Percentiles rank a stretch among this genome's conserved stretches.
Evolutionary conservation across 2,888 invertebrate genomes (phyloP).

Genomic region (Zygothrica quintamaculata): DNA sequence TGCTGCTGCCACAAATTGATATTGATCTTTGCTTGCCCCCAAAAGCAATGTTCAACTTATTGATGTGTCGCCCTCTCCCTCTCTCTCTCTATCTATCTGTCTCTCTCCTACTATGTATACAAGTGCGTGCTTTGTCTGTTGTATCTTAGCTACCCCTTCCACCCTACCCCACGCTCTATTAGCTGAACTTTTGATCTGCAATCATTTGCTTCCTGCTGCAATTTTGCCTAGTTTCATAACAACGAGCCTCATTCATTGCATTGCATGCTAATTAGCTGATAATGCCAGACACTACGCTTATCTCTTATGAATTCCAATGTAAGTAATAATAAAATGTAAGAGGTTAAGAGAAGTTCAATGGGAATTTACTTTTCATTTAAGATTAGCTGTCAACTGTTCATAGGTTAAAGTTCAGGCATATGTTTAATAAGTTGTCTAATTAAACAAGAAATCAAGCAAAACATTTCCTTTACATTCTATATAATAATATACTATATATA

Average conservation of each 20-base stretch:
- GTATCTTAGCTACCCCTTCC: not conserved
- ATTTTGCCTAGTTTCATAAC: slow-evolving; percentile 3
- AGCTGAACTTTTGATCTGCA: slow-evolving; percentile 27
- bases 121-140: slow-evolving; percentile 46
- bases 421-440: too few species aligned
- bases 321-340: too few species aligned
- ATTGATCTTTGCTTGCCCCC: slow-evolving; percentile 27
- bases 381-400: too few species aligned
- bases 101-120: slow-evolving; percentile 1
- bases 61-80: slow-evolving; percentile 13
- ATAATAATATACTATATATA: too few species aligned
- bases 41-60: not conserved
- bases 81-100: not conserved
- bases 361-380: too few species aligned
- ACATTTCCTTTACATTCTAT: too few species aligned
- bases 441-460: too few species aligned
- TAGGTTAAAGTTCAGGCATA: too few species aligned
- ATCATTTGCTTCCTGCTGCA: slow-evolving; percentile 6
- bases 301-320: too few species aligned
- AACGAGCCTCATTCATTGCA: slow-evolving; percentile 35
- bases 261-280: slow-evolving; percentile 29
- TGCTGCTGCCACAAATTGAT: slow-evolving; percentile 32
- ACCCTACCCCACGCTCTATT: too few species aligned
- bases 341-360: too few species aligned
- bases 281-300: slow-evolving; percentile 7